Base-by-base conservation (phyloP, 2,888 invertebrate genomes). In the Hydraecia micacea region DNA sequence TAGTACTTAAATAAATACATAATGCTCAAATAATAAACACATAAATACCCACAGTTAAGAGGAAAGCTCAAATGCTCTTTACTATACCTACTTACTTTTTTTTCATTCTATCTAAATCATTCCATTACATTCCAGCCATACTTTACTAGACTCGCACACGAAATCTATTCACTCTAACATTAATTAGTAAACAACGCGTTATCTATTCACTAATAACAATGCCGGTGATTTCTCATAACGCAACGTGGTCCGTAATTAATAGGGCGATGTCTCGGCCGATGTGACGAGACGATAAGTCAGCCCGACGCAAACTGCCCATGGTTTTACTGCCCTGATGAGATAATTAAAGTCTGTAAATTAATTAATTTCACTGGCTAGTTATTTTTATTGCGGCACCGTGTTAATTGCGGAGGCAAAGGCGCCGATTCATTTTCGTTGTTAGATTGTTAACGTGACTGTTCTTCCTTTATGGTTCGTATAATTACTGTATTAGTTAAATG, bases 281-380 rank as follows among this genome's bases (percentile, higher is more conserved):
- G 94, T 94, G 95, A 96, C 93, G 95, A 92, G 90, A 91, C 91
- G 96, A 96, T 96, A 96, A 95, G 93, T 92, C 88, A 88, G 87
- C 49, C 91, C 79, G 87, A 91, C 91, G 93, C 93, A 92, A 95
- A 94, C 92, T 95, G 93, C 92, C 92, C 94, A 92, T 92, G 91
- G 92, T 93, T 93, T 92, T 91, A 93, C 93, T 90, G 92, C 92
- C 91, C 91, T 95, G 96, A 96, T 95, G 95, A 95, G 95, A 95
- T 95, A 96, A 96, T 96, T 96, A 96, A 94, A 94, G 92, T 93
- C 93, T 91, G 93, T 95, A 95, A 95, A 95, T 95, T 96, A 96
- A 96, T 96, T 96, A 95, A 93, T 94, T 93, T 93, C 92, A 90
- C 91, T 93, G 92, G 88, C 94, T 93, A 93, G 93, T 94, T 93